Evolutionary conservation across 2,888 invertebrate species (phyloP).

Genomic region (Griposia aprilina): DNA sequence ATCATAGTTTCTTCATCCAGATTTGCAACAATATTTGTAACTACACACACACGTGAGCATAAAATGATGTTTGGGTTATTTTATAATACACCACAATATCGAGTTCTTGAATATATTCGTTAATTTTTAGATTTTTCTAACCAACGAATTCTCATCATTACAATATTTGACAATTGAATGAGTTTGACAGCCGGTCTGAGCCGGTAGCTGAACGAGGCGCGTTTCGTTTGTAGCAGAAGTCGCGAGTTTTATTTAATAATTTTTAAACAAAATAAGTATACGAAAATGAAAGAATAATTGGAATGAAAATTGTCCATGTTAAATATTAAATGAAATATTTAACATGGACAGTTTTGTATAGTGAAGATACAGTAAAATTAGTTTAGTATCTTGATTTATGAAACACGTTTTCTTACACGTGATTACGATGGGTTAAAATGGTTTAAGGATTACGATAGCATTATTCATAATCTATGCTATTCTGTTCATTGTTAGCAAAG

Average conservation of each 20-base stretch:
- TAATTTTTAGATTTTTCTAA: constrained; percentile 29
- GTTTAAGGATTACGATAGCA: not conserved
- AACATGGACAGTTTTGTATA: not conserved
- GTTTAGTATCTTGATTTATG: not conserved
- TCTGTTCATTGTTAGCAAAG: not conserved
- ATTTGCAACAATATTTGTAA: constrained; percentile 91
- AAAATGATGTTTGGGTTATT: constrained; percentile 53
- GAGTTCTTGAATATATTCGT: constrained; percentile 13
- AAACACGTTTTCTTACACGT: constrained; percentile 16
- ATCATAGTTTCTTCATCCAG: constrained; percentile 98
- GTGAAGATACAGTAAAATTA: not conserved
- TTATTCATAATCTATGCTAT: not conserved
- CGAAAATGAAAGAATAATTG: not conserved
- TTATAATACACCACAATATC: constrained; percentile 26
- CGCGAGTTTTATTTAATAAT: not conserved
- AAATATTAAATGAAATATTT: not conserved
- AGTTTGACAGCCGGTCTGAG: not conserved
- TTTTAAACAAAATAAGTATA: not conserved
- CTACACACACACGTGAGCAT: constrained; percentile 73
- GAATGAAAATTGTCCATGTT: no score
- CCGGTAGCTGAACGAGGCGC: constrained; percentile 15
- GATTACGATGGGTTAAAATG: not conserved
- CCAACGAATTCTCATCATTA: constrained; percentile 29
- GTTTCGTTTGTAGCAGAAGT: not conserved
- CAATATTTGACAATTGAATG: constrained; percentile 18